Base-by-base conservation (phyloP, 2,113 vertebrate species). In the Neotoma lepida region DNA sequence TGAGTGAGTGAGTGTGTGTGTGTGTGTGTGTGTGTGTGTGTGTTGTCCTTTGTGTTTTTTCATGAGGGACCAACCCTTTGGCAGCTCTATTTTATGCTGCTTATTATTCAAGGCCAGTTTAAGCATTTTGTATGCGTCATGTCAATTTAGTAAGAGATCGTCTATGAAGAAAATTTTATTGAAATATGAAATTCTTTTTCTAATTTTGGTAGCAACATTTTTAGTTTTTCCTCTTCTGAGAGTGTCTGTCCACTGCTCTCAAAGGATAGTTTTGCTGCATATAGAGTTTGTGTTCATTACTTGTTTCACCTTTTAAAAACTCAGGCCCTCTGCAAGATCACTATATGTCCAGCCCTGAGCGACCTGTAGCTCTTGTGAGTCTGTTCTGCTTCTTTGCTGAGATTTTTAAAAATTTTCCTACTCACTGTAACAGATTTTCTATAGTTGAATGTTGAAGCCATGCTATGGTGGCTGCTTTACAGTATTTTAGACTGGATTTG, bases 261-360 rank as follows among this genome's bases (percentile, higher is more conserved):
- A 28, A 96, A 84, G 41, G 33, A 33, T 89, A 56, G 46, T 91
- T 95, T 76, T 86, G 30, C 17, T 90, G 86, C 44, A 3, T 87
- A 64, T 90, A n/a, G 68, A 92, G 44, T 70, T 70, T 64, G 28
- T 2, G 14, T 20, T 73, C 8, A 20, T 51, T 2, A 24, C 30
- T 77, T 76, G 4, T 49, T 77, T 82, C 3, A 73, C 20, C 26
- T 58, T 30, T 71, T 95, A 3, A 64, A 87, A 77, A 77, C 54
- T 22, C 51, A 39, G 35, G 51, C 51, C 51, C 35, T 56, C 6
- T 81, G 78, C 78, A 81, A 26, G 22, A 26, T 56, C 20, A n/a
- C 35, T 26, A 0, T n/a, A 24, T 81, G 20, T 39, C n/a, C 12
- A 24, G 35, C 51, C 51, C 51, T 26, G 35, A 39, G 35, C 33